These are phyloP conservation scores for Acleris laterana DNA, from an alignment of 2,888 invertebrate genomes.

Conservation along the genomic window DNA sequence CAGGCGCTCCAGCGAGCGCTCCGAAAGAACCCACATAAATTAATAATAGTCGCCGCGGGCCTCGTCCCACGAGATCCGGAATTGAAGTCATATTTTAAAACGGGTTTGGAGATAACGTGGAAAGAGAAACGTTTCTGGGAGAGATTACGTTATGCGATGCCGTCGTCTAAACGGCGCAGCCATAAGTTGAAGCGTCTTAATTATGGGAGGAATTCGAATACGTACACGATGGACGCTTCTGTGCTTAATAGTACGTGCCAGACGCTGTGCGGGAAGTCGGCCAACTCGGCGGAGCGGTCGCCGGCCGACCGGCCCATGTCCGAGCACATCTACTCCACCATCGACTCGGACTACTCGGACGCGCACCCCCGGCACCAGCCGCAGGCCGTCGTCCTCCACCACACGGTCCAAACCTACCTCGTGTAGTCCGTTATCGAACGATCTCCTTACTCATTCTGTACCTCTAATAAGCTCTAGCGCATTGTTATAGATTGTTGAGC, in stretches of 20 bases:
- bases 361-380: constrained; percentile 76
- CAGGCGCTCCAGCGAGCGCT: constrained; percentile 95
- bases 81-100: constrained; percentile 94
- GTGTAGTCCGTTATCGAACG: constrained; percentile 50
- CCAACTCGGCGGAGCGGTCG: constrained; percentile 82
- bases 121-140: constrained; percentile 98
- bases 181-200: constrained; percentile 84
- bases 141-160: constrained; percentile 94
- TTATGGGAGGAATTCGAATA: constrained; percentile 92
- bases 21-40: constrained; percentile 91
- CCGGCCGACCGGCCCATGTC: constrained; percentile 90
- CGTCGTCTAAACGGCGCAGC: constrained; percentile 88
- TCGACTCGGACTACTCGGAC: constrained; percentile 93
- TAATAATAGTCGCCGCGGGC: constrained; percentile 93
- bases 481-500: constrained; percentile 68
- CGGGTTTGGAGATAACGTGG: constrained; percentile 93
- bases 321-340: constrained; percentile 95
- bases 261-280: constrained; percentile 83
- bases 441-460: constrained; percentile 69
- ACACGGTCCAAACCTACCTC: constrained; percentile 81
- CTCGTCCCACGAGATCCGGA: constrained; percentile 94
- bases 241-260: constrained; percentile 86
- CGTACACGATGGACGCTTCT: constrained; percentile 91
- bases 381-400: constrained; percentile 77
- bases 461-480: constrained; percentile 57